A percentile compares a stretch with the other conserved stretches of the same genome.
phyloP scores from a whole-genome alignment of 2,797 vertebrate species.

The Ciconia nigra region DNA sequence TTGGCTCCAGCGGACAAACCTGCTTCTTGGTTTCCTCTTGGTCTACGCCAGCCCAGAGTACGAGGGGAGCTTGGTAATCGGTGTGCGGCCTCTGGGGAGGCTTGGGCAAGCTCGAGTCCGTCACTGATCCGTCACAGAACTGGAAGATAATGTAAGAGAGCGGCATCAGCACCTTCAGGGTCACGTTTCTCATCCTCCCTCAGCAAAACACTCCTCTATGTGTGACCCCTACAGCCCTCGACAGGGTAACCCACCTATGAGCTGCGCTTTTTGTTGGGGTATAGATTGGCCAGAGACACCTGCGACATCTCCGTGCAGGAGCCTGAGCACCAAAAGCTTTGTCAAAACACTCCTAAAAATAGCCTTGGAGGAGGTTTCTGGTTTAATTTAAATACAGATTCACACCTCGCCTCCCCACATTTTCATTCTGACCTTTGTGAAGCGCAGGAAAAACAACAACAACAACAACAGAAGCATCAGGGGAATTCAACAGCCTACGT shows the following conservation, averaged over 20 bases:
- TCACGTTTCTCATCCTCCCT: neutral
- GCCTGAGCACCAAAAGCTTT: neutral
- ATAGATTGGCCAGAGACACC: neutral
- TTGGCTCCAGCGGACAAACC: constrained; percentile 60
- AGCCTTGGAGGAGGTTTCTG: neutral
- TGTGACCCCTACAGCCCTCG: neutral
- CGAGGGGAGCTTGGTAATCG: neutral
- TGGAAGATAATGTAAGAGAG: constrained; percentile 30
- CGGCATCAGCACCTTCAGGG: neutral
- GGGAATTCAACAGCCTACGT: neutral
- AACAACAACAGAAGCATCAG: neutral
- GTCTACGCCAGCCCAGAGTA: constrained; percentile 79
- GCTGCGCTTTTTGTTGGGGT: neutral
- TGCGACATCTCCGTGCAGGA: fast-evolving
- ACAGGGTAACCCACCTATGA: fast-evolving
- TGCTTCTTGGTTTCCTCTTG: constrained; percentile 83
- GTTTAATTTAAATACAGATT: neutral
- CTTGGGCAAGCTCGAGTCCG: neutral
- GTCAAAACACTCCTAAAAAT: neutral
- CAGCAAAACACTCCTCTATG: neutral
- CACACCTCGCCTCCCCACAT: neutral
- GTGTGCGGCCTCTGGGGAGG: neutral
- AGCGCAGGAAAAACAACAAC: neutral
- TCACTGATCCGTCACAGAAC: constrained; percentile 24
- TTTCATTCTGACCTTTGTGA: fast-evolving